Percentiles rank a stretch among this genome's conserved stretches.
Evolutionary conservation across 2,113 vertebrate species (phyloP).

Genomic region (Scatophagus argus): DNA sequence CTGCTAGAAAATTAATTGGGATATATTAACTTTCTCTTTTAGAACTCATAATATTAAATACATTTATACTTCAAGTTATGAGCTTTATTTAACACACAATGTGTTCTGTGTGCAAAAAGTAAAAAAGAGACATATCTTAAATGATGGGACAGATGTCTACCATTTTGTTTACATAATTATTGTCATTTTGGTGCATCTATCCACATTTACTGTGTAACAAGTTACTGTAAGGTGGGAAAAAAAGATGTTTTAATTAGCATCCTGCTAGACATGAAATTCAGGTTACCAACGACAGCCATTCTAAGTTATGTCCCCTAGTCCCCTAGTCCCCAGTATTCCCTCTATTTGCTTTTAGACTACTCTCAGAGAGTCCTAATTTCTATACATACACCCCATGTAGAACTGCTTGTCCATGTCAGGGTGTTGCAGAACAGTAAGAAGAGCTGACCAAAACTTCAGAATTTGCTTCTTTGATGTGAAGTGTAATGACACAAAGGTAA

Average conservation of each 20-base stretch:
- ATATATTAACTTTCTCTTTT: slow-evolving; percentile 11
- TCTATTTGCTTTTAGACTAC: slow-evolving; percentile 6
- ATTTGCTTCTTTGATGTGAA: background rate
- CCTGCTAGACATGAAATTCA: background rate
- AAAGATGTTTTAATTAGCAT: background rate
- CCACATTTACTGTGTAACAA: background rate
- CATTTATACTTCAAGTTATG: slow-evolving; percentile 19
- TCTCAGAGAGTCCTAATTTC: background rate
- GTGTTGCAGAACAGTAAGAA: background rate
- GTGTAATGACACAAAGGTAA: background rate
- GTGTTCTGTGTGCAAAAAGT: slow-evolving; percentile 32
- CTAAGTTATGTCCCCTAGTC: background rate
- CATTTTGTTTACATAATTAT: slow-evolving; percentile 13
- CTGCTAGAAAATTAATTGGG: slow-evolving; percentile 42
- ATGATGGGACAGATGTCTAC: background rate
- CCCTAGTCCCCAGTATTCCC: background rate
- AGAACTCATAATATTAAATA: slow-evolving; percentile 13
- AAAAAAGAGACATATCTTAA: background rate
- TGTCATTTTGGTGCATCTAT: background rate
- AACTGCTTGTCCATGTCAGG: background rate
- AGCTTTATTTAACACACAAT: slow-evolving; percentile 9
- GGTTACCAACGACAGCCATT: background rate
- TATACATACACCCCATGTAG: background rate
- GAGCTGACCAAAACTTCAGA: background rate
- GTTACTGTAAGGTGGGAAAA: background rate